Evolutionary conservation across 2,113 vertebrate genomes (phyloP).

Genomic region (Rhombomys opimus): DNA sequence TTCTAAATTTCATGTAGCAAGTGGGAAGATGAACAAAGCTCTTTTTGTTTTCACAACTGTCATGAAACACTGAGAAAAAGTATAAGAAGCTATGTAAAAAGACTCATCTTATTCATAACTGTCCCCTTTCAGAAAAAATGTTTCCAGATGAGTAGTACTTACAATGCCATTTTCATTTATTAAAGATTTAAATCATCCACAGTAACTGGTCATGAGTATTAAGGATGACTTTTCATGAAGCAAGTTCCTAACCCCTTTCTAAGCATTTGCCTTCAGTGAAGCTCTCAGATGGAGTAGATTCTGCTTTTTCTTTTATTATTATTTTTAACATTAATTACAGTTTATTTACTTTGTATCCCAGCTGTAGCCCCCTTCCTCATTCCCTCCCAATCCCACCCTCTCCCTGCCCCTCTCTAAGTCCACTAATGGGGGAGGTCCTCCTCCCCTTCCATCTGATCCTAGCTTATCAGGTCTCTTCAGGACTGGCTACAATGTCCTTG

Average conservation of each 20-base stretch:
- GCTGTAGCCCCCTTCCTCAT: too few relatives aligned
- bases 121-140: slow-evolving; percentile 72
- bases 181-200: slow-evolving; percentile 62
- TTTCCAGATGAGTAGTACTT: slow-evolving; percentile 79
- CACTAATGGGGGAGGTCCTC: too few relatives aligned
- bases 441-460: too few relatives aligned
- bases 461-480: too few relatives aligned
- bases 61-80: neutral
- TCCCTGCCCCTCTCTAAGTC: too few relatives aligned
- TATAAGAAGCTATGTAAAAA: slow-evolving; percentile 2
- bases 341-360: too few relatives aligned
- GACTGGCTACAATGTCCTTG: too few relatives aligned
- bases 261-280: slow-evolving; percentile 37
- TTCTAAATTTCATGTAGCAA: slow-evolving; percentile 18
- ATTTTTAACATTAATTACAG: too few relatives aligned
- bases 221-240: slow-evolving; percentile 11
- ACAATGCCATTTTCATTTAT: slow-evolving; percentile 68
- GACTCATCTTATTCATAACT: slow-evolving; percentile 17
- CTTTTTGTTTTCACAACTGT: neutral
- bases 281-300: slow-evolving; percentile 20
- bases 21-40: neutral
- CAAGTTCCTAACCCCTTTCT: slow-evolving; percentile 30
- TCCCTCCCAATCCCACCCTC: too few relatives aligned
- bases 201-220: slow-evolving; percentile 47
- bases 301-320: neutral